Percentiles rank a stretch among this genome's conserved stretches.
Evolutionary conservation across 2,797 vertebrate genomes (phyloP).

Genomic region (Pteropus rufus): DNA sequence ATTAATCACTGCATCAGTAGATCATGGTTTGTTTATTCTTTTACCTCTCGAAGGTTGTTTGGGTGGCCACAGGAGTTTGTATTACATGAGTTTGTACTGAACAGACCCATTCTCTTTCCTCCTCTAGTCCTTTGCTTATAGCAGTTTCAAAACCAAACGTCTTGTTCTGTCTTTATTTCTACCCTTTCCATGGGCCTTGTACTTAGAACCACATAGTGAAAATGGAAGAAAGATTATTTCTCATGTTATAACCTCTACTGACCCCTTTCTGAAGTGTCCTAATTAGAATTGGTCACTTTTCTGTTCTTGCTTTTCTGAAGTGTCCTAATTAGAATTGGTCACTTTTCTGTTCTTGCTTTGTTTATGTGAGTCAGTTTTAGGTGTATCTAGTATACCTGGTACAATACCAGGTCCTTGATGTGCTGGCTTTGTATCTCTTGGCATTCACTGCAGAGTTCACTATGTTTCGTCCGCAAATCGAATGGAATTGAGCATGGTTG

Average conservation of each 20-base stretch:
- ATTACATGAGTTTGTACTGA: not conserved
- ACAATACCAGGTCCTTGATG: too few species aligned
- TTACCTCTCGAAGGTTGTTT: not conserved
- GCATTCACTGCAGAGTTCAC: not conserved
- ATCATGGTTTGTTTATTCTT: not conserved
- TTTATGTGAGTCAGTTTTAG: not conserved
- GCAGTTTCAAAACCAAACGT: not conserved
- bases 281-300: not conserved
- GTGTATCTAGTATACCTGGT: fast-evolving
- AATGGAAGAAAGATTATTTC: not conserved
- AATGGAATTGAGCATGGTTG: not conserved
- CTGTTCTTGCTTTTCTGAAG: not conserved
- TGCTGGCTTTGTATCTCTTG: not conserved
- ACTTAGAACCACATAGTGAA: not conserved
- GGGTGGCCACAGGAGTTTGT: not conserved
- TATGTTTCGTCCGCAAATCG: not conserved
- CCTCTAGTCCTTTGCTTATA: not conserved
- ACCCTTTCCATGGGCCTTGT: not conserved
- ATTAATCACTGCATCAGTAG: too few species aligned
- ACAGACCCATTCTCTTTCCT: not conserved
- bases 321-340: not conserved
- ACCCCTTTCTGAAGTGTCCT: not conserved
- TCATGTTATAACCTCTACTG: not conserved
- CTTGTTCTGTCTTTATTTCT: not conserved
- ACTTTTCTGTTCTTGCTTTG: not conserved